phyloP scores from a whole-genome alignment of 2,113 vertebrate species.

The Calyptommatus sinebrachiatus region DNA sequence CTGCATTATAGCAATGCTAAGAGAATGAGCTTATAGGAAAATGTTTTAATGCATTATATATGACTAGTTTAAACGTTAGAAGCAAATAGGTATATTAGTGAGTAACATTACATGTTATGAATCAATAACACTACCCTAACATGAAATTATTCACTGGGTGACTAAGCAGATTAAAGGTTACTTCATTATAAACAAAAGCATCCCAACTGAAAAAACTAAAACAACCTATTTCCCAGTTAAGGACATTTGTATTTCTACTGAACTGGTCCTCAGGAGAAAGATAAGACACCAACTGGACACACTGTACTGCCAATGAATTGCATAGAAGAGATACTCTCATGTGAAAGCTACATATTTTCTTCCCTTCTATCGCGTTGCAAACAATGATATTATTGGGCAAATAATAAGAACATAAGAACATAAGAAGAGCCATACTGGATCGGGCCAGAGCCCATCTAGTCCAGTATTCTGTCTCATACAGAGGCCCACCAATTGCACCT shows the following conservation, averaged over 20 bases:
- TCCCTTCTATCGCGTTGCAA: no score
- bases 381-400: no score
- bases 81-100: conserved; percentile 17
- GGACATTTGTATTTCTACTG: background rate
- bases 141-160: conserved; percentile 33
- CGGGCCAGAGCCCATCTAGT: no score
- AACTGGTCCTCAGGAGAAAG: no score
- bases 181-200: background rate
- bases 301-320: no score
- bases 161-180: conserved; percentile 30
- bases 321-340: no score
- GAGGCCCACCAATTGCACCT: no score
- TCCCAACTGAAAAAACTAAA: conserved; percentile 11
- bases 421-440: no score
- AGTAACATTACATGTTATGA: conserved; percentile 25
- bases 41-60: conserved; percentile 27
- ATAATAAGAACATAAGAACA: no score
- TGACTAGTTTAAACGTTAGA: conserved; percentile 39
- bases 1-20: conserved; percentile 25
- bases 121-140: conserved; percentile 24
- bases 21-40: conserved; percentile 29
- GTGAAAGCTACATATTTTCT: no score
- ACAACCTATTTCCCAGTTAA: background rate
- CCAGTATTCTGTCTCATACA: no score
- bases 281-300: no score